Conservation (phyloP, 2,888 invertebrate species). For the Leptogaster cylindrica region DNA sequence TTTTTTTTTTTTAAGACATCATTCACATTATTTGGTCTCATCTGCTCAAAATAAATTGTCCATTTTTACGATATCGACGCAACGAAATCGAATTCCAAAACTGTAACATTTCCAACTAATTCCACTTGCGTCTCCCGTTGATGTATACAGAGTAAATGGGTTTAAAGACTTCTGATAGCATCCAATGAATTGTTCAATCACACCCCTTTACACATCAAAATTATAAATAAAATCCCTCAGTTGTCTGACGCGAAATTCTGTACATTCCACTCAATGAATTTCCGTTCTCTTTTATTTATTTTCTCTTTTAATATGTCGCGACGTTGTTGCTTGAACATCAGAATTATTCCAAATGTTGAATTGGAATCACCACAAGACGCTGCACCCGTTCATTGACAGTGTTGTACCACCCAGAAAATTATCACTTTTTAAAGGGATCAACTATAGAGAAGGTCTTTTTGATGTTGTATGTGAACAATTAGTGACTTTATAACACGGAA, state of each 20-base stretch:
- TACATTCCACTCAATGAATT: neutral
- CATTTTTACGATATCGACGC: neutral
- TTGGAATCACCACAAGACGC: too few relatives aligned
- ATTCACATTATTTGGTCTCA: too few relatives aligned
- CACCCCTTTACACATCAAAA: too few relatives aligned
- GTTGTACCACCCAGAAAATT: neutral
- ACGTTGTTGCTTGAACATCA: neutral
- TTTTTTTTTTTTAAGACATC: too few relatives aligned
- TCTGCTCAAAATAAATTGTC: neutral
- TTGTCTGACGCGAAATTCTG: conserved; percentile 1
- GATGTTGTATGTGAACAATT: too few relatives aligned
- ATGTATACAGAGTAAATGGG: neutral
- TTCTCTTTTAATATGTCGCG: conserved; percentile 36
- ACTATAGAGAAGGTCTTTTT: too few relatives aligned
- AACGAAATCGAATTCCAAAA: too few relatives aligned
- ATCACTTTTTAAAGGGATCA: neutral
- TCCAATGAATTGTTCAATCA: too few relatives aligned
- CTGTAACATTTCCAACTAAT: neutral
- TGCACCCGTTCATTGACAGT: neutral
- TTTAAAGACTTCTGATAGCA: conserved; percentile 36
- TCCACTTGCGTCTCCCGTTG: neutral
- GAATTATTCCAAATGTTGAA: neutral
- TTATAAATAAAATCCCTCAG: conserved; percentile 23
- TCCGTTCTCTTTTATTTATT: too few relatives aligned
- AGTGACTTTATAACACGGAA: too few relatives aligned